Percentiles rank a stretch among this genome's conserved stretches.
These are phyloP conservation scores for Tachina lurida DNA, from an alignment of 2,888 invertebrate genomes.

Conservation along the genomic window DNA sequence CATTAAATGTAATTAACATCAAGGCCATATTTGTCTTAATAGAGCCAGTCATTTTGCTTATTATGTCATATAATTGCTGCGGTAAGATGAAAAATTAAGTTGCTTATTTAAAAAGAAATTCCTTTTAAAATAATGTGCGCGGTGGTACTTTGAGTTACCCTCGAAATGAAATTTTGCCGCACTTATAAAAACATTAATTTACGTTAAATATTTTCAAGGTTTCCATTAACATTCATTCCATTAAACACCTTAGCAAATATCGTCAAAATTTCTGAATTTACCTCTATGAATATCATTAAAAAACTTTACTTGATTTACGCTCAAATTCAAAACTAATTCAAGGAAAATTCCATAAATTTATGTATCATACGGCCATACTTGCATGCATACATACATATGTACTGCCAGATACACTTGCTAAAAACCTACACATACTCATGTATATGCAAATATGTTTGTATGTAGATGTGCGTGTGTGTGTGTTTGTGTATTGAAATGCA, in stretches of 20 bases:
- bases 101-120: slow-evolving; percentile 19
- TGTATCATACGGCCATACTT: not conserved
- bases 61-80: slow-evolving; percentile 28
- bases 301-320: slow-evolving; percentile 56
- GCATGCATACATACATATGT: not conserved
- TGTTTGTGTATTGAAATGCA: no score
- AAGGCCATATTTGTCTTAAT: slow-evolving; percentile 29
- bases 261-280: slow-evolving; percentile 47
- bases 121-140: not conserved
- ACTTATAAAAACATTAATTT: not conserved
- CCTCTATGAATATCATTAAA: slow-evolving; percentile 51
- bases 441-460: no score
- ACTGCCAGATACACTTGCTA: no score
- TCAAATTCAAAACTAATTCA: slow-evolving; percentile 43
- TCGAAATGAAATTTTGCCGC: slow-evolving; percentile 26
- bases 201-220: slow-evolving; percentile 30
- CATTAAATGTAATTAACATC: not conserved
- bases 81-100: slow-evolving; percentile 22
- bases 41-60: not conserved
- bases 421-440: no score
- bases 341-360: slow-evolving; percentile 41
- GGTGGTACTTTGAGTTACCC: not conserved
- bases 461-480: no score
- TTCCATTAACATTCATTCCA: slow-evolving; percentile 48
- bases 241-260: slow-evolving; percentile 46